Evolutionary conservation across 2,888 invertebrate species (phyloP), one percentile per base, ranked within the genome.

Genomic region (Caenorhabditis virilis): DNA sequence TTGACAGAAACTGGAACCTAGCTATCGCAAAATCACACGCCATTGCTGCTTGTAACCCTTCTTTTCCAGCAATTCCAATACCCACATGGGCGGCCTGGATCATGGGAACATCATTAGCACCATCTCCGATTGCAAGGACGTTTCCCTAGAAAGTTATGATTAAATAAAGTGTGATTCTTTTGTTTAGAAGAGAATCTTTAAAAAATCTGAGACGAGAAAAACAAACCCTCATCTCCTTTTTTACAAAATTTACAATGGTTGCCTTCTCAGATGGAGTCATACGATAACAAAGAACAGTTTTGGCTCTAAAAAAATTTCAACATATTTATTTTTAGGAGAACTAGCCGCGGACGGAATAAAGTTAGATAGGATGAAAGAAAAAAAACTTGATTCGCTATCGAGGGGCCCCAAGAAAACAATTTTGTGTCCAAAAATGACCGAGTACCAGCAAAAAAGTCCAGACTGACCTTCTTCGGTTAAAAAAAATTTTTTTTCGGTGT

Each of bases 31-130:
- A 97, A 87, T 97, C 97, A 0, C 95, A 91, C 2, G 95, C 93
- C 95, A 97, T 95, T 25, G 95, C 94, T 16, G 97, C 97, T 85
- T 97, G 95, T 88, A 93, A 91, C 16, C 97, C 97, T 84, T 97
- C 97, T 84, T 92, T 91, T 0, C 97, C 97, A 0, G 93, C 93
- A 72, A 95, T 90, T 83, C 93, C 97, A 25, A 97, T 89, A 0
- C 97, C 97, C 16, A 97, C 91, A 84, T 95, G 93, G 0, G 97
- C 97, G 50, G 92, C 93, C 85, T 95, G 78, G 30, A 82, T 78
- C 80, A 83, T 82, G 13, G 78, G 75, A 13, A 82, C 79, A 53
- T 79, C 80, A 56, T 81, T 82, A 30, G 82, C 82, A 16, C 82
- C 82, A 52, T 83, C 82, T 0, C 82, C 82, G 77, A 95, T 93